Evolutionary conservation across 2,797 vertebrate genomes (phyloP), one percentile per base, ranked within the genome.

Genomic region (Etheostoma nigrum): DNA sequence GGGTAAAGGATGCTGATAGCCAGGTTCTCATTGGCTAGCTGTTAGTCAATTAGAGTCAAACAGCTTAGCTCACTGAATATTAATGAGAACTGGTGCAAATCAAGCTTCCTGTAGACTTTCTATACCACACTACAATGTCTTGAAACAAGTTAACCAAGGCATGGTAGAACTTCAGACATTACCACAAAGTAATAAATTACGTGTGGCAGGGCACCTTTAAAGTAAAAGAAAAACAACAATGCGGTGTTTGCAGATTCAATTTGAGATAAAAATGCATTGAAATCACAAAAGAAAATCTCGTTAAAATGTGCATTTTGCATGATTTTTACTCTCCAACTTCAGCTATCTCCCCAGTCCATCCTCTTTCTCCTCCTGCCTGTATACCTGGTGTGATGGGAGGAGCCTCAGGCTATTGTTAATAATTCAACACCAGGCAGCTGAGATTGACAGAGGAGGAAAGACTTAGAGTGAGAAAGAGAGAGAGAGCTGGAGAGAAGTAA

Each of bases 341-440:
- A 48, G 16, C 67, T 72, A 75, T 78, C 55, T 64, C 59, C 52
- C 25, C 36, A 44, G 42, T 36, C 42, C 27, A 13, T 61, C 80
- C 36, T 67, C 51, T 25, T 59, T 69, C 48, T 76, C 27, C 25
- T 71, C 67, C 71, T 64, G 49, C n/a, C 45, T 51, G 62, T 64
- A 72, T 86, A 93, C 91, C 92, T 94, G 94, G 74, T 86, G 84
- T 52, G 76, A 90, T 74, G 81, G 93, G 93, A 73, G 93, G 93
- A 87, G 91, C 91, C 71, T 81, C 61, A 53, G 74, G 86, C 71
- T 72, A 83, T 83, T 40, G 93, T 95, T 94, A 95, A 95, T 95
- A 90, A 94, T 95, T 93, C 89, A 91, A 86, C 81, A 60, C 67
- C 68, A 57, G 67, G 82, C 79, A 75, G 83, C 82, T 76, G 90